Evolutionary conservation across 2,888 invertebrate species (phyloP), one percentile per base, ranked within the genome.

Genomic region (Thera obeliscata): DNA sequence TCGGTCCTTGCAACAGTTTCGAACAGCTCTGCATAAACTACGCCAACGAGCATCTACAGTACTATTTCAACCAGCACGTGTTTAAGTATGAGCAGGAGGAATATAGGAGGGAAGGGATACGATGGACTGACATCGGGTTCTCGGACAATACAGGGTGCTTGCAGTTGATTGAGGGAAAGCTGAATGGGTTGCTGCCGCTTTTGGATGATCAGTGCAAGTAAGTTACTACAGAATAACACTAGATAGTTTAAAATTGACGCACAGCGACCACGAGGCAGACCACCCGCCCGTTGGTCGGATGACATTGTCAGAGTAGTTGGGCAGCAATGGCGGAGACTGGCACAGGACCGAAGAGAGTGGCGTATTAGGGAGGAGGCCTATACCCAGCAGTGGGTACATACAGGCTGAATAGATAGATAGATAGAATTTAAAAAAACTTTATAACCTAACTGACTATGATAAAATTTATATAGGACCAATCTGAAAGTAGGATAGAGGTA

Each of bases 21-120:
- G 99, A 99, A 89, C 99, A 99, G 91, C 95, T 99, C 77, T 99
- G 99, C 90, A 99, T 99, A 79, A 99, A 99, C 94, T 99, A 98
- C 89, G 99, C 99, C 22, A 99, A 99, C 88, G 99, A 99, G 89
- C 98, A 98, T 89, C 94, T 99, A 61, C 99, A 99, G 92, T 98
- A 98, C 89, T 99, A 99, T 89, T 99, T 99, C 94, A 99, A 99
- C 94, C 98, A 98, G 90, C 99, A 99, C 87, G 99, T 99, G 78
- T 99, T 99, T 93, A 98, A 98, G 91, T 98, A 98, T 83, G 99
- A 99, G 85, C 97, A 99, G 94, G 98, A 99, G 87, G 99, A 99
- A 90, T 99, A 99, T 87, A 94, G 97, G 78, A 95, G 98, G 72
- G 98, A 99, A 90, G 98, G 98, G 36, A 98, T 99, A 71, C 95